Conservation (phyloP, 2,113 vertebrate species). For the Dasyornis broadbenti region DNA sequence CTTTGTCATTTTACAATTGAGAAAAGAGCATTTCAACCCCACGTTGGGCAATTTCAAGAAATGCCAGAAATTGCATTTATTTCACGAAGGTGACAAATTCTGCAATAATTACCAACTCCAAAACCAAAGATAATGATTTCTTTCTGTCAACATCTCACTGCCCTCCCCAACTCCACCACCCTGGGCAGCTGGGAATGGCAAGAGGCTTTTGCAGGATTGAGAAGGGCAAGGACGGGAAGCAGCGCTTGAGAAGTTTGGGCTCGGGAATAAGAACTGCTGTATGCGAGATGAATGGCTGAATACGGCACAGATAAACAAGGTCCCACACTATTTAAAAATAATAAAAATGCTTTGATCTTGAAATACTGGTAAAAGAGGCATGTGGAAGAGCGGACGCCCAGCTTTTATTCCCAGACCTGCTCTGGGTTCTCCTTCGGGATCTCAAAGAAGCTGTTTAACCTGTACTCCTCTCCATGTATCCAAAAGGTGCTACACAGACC, state of each 20-base stretch:
- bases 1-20: not conserved
- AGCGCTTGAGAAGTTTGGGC: not conserved
- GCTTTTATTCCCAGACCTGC: not conserved
- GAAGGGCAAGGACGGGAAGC: not conserved
- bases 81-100: not conserved
- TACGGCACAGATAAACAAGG: rapidly evolving
- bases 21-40: not conserved
- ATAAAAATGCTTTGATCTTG: not conserved
- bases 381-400: not conserved
- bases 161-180: not conserved
- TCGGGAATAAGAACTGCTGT: not conserved
- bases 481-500: not conserved
- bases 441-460: not conserved
- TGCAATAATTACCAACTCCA: not conserved
- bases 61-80: not conserved
- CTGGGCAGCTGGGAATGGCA: not conserved
- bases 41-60: not conserved
- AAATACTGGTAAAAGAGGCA: not conserved
- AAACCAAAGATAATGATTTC: not conserved
- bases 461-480: not conserved
- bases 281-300: not conserved
- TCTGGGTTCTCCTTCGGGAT: not conserved
- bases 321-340: not conserved
- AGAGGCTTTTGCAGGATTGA: not conserved
- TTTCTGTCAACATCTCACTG: not conserved